phyloP scores from a whole-genome alignment of 2,113 vertebrate genomes.

The Channa maculata region DNA sequence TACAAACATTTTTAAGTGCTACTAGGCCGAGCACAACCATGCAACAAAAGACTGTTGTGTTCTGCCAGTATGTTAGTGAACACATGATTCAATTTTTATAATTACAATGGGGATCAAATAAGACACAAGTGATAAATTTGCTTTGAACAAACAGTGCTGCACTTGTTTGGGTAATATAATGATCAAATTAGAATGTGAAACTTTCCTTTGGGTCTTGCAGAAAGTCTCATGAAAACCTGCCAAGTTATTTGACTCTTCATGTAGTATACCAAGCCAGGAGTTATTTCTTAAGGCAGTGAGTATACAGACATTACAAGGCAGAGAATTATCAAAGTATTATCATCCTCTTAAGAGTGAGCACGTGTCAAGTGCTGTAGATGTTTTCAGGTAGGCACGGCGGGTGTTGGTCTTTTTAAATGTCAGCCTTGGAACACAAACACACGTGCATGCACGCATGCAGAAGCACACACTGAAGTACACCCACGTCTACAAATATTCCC shows the following conservation, averaged over 20 bases:
- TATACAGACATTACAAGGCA: not conserved
- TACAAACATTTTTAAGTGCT: not conserved
- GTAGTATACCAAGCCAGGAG: not conserved
- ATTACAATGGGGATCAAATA: slow-evolving; percentile 24
- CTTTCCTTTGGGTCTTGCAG: slow-evolving; percentile 13
- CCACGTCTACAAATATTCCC: slow-evolving; percentile 21
- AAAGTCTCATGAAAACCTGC: not conserved
- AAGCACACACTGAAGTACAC: not conserved
- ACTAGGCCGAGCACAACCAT: not conserved
- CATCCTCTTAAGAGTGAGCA: not conserved
- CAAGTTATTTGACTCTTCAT: slow-evolving; percentile 3
- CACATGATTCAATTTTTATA: not conserved
- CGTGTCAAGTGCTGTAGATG: not conserved
- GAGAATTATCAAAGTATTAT: slow-evolving; percentile 1
- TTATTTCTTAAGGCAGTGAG: not conserved
- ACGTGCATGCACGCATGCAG: not conserved
- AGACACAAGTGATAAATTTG: slow-evolving; percentile 8
- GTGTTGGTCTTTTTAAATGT: slow-evolving; percentile 7
- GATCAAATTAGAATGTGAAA: slow-evolving; percentile 31
- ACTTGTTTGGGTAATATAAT: not conserved
- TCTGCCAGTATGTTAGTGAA: slow-evolving; percentile 12
- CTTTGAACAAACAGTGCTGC: slow-evolving; percentile 2
- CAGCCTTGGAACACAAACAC: slow-evolving; percentile 10
- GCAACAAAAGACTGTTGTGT: not conserved
- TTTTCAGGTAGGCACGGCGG: slow-evolving; percentile 21